These are phyloP conservation scores for Sarcophaga rosellei DNA, from an alignment of 2,888 invertebrate genomes.

Conservation along the genomic window DNA sequence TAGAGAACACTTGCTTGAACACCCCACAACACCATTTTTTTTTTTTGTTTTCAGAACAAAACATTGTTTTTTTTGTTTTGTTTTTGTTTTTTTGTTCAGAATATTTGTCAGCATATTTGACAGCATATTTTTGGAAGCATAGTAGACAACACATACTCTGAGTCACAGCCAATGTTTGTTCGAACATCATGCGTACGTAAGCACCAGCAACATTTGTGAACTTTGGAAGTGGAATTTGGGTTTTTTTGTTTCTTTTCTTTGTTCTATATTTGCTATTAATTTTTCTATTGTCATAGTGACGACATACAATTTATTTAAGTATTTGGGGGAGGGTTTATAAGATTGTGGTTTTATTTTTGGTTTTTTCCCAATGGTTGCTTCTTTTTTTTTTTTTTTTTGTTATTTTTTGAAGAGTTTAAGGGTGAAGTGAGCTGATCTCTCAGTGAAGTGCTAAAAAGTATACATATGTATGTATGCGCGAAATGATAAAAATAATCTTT, in stretches of 20 bases:
- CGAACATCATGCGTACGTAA: neutral
- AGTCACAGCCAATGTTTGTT: neutral
- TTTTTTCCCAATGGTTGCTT: too few species aligned
- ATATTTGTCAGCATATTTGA: slow-evolving; percentile 9
- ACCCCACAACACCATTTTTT: neutral
- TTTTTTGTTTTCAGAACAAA: too few species aligned
- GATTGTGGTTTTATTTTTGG: neutral
- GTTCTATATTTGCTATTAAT: neutral
- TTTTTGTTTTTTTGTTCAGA: neutral
- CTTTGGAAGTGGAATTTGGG: slow-evolving; percentile 1
- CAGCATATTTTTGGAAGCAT: neutral
- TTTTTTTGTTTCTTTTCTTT: neutral
- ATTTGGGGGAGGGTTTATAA: neutral
- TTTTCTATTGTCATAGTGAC: slow-evolving; percentile 41
- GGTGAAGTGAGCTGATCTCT: neutral
- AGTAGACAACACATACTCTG: neutral
- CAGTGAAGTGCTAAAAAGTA: neutral
- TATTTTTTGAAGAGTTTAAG: neutral
- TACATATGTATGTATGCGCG: neutral
- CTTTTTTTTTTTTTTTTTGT: neutral
- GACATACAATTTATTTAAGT: slow-evolving; percentile 19
- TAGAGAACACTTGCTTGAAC: neutral
- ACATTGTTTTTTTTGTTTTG: neutral
- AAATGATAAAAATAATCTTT: neutral
- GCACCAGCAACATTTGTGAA: neutral